Evolutionary conservation across 2,888 invertebrate species (phyloP).

Genomic region (Drosophila pullipes): DNA sequence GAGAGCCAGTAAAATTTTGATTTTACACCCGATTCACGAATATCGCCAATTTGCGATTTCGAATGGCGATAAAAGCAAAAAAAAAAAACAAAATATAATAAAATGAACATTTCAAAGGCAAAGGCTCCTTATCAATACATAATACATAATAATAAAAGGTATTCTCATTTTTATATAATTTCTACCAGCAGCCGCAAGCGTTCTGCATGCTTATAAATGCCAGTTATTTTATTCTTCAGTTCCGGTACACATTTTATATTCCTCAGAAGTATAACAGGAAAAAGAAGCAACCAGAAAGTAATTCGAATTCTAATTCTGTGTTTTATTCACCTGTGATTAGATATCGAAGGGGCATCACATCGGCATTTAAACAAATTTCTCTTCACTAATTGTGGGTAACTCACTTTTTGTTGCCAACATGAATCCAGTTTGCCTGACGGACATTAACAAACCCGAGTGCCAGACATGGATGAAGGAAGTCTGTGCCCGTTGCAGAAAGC

Average conservation of each 20-base stretch:
- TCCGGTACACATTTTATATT: not conserved
- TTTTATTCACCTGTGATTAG: not conserved
- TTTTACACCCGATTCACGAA: too few species aligned
- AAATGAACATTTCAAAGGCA: too few species aligned
- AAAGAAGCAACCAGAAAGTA: not conserved
- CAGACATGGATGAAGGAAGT: slow-evolving; percentile 67
- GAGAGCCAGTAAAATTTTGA: too few species aligned
- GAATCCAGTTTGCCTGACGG: slow-evolving; percentile 60
- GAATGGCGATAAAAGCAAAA: too few species aligned
- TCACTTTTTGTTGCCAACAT: slow-evolving; percentile 31
- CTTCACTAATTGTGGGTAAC: not conserved
- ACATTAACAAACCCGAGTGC: slow-evolving; percentile 49
- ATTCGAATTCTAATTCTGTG: not conserved
- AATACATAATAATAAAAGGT: too few species aligned
- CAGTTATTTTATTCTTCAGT: not conserved
- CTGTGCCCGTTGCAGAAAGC: slow-evolving; percentile 41
- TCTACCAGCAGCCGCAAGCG: too few species aligned
- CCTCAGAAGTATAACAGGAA: not conserved
- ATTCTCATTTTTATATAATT: too few species aligned
- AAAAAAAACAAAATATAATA: too few species aligned
- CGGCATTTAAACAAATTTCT: slow-evolving; percentile 12
- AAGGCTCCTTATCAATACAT: too few species aligned
- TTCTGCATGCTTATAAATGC: not conserved
- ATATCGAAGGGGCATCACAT: not conserved
- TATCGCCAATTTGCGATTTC: too few species aligned